Conservation (phyloP, 2,797 vertebrate genomes). For the Peromyscus attwateri region DNA sequence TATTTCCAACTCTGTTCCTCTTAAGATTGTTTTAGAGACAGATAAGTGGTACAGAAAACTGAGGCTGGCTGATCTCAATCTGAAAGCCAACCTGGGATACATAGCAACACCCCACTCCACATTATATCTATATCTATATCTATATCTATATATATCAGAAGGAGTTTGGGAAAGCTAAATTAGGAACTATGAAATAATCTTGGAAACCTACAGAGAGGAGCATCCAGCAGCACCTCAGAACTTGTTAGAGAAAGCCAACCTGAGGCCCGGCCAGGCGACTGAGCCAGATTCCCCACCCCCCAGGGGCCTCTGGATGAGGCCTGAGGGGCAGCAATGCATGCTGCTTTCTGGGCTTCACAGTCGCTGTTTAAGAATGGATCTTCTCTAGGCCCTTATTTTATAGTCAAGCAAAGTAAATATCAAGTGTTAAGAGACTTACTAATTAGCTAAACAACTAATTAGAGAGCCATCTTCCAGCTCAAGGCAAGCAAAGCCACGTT, state of each 20-base stretch:
- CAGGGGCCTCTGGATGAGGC: background rate
- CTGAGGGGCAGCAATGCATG: background rate
- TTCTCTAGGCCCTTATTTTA: slow-evolving; percentile 30
- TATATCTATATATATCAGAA: too few relatives aligned
- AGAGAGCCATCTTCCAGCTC: background rate
- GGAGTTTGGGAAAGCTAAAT: background rate
- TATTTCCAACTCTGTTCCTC: background rate
- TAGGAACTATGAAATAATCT: background rate
- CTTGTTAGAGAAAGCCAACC: background rate
- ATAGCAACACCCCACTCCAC: background rate
- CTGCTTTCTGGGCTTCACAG: background rate
- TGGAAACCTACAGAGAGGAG: background rate
- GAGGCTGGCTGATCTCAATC: background rate
- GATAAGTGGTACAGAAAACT: background rate
- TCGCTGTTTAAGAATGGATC: background rate
- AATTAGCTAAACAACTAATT: slow-evolving; percentile 53
- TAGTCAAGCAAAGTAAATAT: slow-evolving; percentile 52
- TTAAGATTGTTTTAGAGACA: slow-evolving; percentile 22
- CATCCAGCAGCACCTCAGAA: too few relatives aligned
- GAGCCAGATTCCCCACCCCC: background rate
- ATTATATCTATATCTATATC: too few relatives aligned
- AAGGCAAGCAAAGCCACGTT: background rate
- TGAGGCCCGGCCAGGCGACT: too few relatives aligned
- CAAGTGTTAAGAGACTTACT: slow-evolving; percentile 19
- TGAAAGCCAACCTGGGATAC: background rate